phyloP scores from a whole-genome alignment of 2,113 vertebrate species.

The Bagarius yarrelli region DNA sequence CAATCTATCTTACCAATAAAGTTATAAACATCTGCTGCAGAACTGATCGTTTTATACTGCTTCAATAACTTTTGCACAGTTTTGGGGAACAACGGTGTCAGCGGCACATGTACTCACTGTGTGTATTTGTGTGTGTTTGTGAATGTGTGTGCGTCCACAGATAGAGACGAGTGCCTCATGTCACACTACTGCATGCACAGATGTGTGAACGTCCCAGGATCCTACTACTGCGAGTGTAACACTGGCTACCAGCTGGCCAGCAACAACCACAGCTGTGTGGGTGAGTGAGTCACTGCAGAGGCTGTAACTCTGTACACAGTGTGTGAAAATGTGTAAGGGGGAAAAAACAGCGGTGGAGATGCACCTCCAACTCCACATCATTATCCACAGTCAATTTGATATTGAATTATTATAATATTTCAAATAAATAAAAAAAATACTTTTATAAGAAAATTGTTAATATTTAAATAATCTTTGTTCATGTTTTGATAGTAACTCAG shows the following conservation, averaged over 20 bases:
- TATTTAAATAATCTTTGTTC: too few relatives aligned
- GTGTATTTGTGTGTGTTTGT: constrained; percentile 24
- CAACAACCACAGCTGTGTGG: constrained; percentile 94
- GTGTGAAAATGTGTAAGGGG: background rate
- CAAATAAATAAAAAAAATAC: too few relatives aligned
- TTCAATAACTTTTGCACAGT: background rate
- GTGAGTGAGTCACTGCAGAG: constrained; percentile 71
- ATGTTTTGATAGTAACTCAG: too few relatives aligned
- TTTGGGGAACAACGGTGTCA: background rate
- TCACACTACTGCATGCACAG: constrained; percentile 89
- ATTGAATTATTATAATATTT: too few relatives aligned
- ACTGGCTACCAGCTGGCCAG: constrained; percentile 84
- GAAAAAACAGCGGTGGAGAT: background rate
- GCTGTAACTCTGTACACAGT: background rate
- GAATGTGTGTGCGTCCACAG: constrained; percentile 64
- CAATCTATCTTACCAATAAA: too few relatives aligned
- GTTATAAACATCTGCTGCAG: too few relatives aligned
- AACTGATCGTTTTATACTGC: too few relatives aligned
- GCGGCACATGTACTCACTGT: background rate
- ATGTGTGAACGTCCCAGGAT: constrained; percentile 89
- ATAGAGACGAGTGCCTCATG: constrained; percentile 85
- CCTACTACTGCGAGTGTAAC: constrained; percentile 93
- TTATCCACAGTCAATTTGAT: background rate
- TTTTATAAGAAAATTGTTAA: too few relatives aligned
- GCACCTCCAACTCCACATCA: background rate